Percentiles rank a stretch among this genome's conserved stretches.
phyloP scores from a whole-genome alignment of 2,888 invertebrate genomes.

The Miltochrista miniata region DNA sequence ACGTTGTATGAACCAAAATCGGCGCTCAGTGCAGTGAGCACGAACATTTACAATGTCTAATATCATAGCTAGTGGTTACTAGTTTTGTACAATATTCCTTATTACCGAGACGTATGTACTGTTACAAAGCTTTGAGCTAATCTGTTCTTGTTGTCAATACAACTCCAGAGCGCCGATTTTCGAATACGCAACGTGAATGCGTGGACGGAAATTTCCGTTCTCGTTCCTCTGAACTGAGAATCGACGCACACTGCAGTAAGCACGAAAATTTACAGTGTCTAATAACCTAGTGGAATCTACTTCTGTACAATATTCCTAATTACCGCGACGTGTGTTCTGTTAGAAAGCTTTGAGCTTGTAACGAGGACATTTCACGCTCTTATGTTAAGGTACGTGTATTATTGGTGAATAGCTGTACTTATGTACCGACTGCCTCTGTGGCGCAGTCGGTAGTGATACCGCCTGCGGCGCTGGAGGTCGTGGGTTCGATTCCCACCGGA shows the following conservation, averaged over 20 bases:
- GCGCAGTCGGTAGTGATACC: too few species aligned
- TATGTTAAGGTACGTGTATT: not conserved
- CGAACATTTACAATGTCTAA: conserved; percentile 6
- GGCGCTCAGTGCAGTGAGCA: conserved; percentile 26
- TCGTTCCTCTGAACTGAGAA: too few species aligned
- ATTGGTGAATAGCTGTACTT: too few species aligned
- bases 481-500: too few species aligned
- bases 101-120: not conserved
- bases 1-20: too few species aligned
- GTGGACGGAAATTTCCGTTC: too few species aligned
- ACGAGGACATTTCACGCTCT: conserved; percentile 7
- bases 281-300: not conserved
- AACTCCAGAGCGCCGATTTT: too few species aligned
- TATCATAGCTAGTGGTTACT: not conserved
- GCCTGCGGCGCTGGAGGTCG: too few species aligned
- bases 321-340: conserved; percentile 1
- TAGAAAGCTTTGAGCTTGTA: conserved; percentile 5
- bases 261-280: conserved; percentile 7
- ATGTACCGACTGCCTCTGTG: too few species aligned
- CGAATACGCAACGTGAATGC: too few species aligned
- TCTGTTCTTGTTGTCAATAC: too few species aligned
- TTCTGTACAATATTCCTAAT: conserved; percentile 1
- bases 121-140: conserved; percentile 3
- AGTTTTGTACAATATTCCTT: not conserved
- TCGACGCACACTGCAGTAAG: too few species aligned